A percentile compares a stretch with the other conserved stretches of the same genome.
These are phyloP conservation scores for Cepaea hortensis DNA, from an alignment of 2,888 invertebrate genomes.

Conservation along the genomic window DNA sequence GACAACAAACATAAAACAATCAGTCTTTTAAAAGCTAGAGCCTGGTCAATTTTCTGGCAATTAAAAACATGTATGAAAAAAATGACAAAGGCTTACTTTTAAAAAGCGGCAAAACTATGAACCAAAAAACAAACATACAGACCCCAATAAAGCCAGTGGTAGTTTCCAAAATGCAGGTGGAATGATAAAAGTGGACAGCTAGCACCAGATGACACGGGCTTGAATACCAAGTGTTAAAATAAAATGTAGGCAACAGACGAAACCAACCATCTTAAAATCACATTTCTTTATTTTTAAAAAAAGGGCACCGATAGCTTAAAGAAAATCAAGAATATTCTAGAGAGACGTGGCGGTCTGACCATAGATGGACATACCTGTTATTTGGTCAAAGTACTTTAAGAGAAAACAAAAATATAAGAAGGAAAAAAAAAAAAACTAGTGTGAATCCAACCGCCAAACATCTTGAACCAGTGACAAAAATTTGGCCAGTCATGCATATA, in stretches of 20 bases:
- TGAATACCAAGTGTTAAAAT: background rate
- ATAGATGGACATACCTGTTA: too few species aligned
- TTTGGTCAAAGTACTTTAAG: too few species aligned
- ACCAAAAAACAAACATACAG: background rate
- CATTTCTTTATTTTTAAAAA: background rate
- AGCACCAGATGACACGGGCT: constrained; percentile 16
- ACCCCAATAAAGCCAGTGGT: background rate
- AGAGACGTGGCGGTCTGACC: too few species aligned
- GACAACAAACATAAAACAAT: background rate
- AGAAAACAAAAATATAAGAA: too few species aligned
- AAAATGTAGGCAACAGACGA: background rate
- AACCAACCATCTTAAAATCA: constrained; percentile 31
- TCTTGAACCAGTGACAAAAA: too few species aligned
- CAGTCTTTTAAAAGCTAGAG: background rate
- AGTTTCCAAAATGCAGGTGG: constrained; percentile 9
- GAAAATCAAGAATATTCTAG: too few species aligned
- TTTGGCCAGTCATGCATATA: too few species aligned
- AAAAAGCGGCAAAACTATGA: background rate
- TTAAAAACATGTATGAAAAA: background rate
- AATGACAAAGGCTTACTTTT: constrained; percentile 4
- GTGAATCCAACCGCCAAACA: too few species aligned
- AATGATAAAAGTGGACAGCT: background rate
- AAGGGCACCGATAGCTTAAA: too few species aligned
- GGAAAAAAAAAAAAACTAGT: too few species aligned
- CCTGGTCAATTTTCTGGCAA: background rate